phyloP scores from a whole-genome alignment of 64 coral and sea anemone genomes.

The Porites lutea region DNA sequence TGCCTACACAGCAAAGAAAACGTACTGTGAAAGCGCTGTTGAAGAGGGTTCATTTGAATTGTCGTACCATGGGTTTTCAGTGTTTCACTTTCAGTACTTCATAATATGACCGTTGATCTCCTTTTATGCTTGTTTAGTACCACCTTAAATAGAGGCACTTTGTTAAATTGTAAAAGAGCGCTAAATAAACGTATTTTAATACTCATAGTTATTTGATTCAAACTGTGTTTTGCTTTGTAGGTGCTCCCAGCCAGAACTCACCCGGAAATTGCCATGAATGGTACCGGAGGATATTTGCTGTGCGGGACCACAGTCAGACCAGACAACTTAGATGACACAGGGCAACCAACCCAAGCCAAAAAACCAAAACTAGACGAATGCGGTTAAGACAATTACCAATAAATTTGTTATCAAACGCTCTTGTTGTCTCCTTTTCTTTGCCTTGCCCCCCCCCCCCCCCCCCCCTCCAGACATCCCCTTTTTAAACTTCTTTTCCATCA shows the following conservation, averaged over 20 bases:
- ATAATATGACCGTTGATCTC: no score
- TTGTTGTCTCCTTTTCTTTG: no score
- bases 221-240: slow-evolving; percentile 19
- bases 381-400: not conserved
- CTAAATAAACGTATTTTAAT: not conserved
- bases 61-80: not conserved
- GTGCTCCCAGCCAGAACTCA: slow-evolving; percentile 88
- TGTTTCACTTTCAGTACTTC: no score
- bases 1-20: not conserved
- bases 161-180: no score
- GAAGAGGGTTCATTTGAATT: not conserved
- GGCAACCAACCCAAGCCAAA: slow-evolving; percentile 36
- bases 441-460: no score
- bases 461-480: no score
- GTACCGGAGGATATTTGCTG: slow-evolving; percentile 90
- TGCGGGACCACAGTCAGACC: slow-evolving; percentile 87
- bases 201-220: not conserved
- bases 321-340: slow-evolving; percentile 26
- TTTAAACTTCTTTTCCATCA: no score
- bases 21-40: not conserved
- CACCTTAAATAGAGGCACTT: no score
- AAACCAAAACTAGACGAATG: slow-evolving; percentile 78
- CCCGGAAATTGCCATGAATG: slow-evolving; percentile 80
- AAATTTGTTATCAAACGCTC: not conserved
- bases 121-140: no score